phyloP scores from a whole-genome alignment of 2,797 vertebrate genomes.

The Tamandua tetradactyla region DNA sequence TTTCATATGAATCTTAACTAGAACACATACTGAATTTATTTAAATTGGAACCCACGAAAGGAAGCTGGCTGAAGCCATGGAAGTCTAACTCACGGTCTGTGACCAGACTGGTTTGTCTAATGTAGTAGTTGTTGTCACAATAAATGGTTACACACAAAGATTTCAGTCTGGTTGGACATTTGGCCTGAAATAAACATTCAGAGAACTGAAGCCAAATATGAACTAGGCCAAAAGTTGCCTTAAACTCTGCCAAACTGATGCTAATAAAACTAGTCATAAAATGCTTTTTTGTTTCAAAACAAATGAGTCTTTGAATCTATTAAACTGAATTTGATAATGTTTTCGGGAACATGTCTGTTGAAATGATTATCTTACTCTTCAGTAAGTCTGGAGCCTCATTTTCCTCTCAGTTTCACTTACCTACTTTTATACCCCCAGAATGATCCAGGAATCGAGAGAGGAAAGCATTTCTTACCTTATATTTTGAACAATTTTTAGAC shows the following conservation, averaged over 20 bases:
- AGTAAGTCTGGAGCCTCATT: background rate
- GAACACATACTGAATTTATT: constrained; percentile 75
- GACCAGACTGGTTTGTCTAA: constrained; percentile 72
- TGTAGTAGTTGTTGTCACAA: constrained; percentile 72
- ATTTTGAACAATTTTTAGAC: too few relatives aligned
- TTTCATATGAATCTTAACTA: constrained; percentile 4
- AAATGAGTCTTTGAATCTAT: constrained; percentile 58
- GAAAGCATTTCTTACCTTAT: background rate
- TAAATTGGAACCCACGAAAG: constrained; percentile 38
- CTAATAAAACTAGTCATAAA: constrained; percentile 65
- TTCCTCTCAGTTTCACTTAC: background rate
- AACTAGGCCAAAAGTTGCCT: constrained; percentile 69
- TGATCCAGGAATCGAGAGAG: background rate
- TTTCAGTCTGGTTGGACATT: constrained; percentile 76
- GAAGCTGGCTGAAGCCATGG: constrained; percentile 20
- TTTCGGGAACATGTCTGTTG: constrained; percentile 37
- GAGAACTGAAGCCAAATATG: constrained; percentile 65
- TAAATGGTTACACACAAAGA: constrained; percentile 70
- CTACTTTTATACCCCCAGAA: background rate
- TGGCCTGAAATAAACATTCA: constrained; percentile 75
- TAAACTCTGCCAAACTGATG: constrained; percentile 62
- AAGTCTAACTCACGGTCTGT: constrained; percentile 30
- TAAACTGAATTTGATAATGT: constrained; percentile 49
- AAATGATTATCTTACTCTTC: background rate
- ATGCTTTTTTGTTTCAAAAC: constrained; percentile 62